Percentiles rank a stretch among this genome's conserved stretches.
phyloP scores from a whole-genome alignment of 2,113 vertebrate species.

The Zapus hudsonius region DNA sequence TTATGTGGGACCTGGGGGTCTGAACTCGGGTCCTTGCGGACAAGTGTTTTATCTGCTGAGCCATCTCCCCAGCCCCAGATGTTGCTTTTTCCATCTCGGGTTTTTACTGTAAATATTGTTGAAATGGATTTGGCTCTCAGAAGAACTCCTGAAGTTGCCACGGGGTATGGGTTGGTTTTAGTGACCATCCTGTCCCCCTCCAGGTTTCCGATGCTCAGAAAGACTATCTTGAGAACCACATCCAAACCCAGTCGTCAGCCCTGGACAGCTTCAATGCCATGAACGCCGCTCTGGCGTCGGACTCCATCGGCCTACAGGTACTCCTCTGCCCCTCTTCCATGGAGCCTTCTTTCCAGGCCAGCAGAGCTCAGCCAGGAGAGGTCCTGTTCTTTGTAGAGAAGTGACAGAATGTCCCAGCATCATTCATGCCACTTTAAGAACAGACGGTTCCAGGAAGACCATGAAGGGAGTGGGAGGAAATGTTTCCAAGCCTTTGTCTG shows the following conservation, averaged over 20 bases:
- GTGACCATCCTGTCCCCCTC: conserved; percentile 56
- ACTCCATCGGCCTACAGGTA: conserved; percentile 95
- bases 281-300: conserved; percentile 92
- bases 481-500: background rate
- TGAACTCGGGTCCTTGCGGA: background rate
- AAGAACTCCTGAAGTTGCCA: background rate
- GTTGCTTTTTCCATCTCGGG: background rate
- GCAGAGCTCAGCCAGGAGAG: accelerated
- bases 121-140: background rate
- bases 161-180: background rate
- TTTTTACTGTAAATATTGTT: background rate
- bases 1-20: no score
- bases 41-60: no score
- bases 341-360: background rate
- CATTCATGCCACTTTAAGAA: background rate
- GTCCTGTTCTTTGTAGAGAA: no score
- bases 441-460: background rate
- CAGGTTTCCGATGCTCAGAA: conserved; percentile 91
- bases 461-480: background rate
- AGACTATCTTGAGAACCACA: conserved; percentile 91
- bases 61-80: no score
- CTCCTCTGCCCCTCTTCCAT: background rate
- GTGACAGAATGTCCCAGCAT: background rate
- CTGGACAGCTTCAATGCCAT: conserved; percentile 95
- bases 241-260: conserved; percentile 89